These are phyloP conservation scores for Gallinago solitaria DNA, from an alignment of 2,797 vertebrate species.

Conservation along the genomic window DNA sequence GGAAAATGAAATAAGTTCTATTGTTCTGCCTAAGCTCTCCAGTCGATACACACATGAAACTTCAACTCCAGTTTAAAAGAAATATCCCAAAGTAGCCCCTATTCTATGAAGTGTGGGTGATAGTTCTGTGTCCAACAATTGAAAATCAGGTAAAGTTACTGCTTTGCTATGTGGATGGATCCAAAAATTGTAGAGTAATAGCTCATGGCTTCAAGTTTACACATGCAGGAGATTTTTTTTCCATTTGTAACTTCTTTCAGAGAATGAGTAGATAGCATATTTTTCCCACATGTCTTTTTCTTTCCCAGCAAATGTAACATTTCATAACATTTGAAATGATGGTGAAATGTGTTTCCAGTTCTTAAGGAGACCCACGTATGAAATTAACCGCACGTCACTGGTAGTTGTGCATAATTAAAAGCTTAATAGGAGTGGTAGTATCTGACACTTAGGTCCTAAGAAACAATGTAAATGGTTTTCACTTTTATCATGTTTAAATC, in stretches of 20 bases:
- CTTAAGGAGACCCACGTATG: neutral
- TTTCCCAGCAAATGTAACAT: neutral
- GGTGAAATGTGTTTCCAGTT: neutral
- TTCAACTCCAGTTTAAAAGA: neutral
- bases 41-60: neutral
- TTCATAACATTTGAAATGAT: neutral
- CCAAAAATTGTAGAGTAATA: neutral
- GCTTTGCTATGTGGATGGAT: neutral
- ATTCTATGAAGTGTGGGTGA: neutral
- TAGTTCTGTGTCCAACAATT: neutral
- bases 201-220: neutral
- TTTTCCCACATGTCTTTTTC: conserved; percentile 13
- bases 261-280: neutral
- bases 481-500: neutral
- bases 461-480: neutral
- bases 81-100: neutral
- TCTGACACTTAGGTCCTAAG: neutral
- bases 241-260: neutral
- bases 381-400: neutral
- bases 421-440: neutral
- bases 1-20: neutral
- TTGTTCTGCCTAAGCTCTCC: neutral
- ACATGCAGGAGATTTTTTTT: neutral
- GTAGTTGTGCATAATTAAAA: neutral
- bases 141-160: neutral